Base-by-base conservation (phyloP, 1,140 invertebrate genomes). In the roundworm (Caenorhabditis elegans) region DNA sequence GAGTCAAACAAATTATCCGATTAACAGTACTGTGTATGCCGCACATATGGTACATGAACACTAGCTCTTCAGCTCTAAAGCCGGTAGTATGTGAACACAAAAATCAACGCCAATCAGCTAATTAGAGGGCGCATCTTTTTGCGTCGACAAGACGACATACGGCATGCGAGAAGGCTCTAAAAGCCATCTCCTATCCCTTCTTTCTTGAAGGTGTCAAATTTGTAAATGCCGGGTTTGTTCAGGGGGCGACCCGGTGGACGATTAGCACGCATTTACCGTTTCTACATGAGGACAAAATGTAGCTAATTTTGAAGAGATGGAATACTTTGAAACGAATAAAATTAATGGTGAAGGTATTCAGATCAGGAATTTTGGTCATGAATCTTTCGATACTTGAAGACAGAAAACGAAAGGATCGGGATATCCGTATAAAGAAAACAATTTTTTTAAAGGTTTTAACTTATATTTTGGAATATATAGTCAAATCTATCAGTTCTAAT, bases 41-140 rank as follows among this genome's bases (percentile, higher is more conserved):
- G 48, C 48, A 48, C 43, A 77, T 77, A 48, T 77, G 76, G 76
- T 53, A 11, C 48, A 19, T 77, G 13, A 24, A 24, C 11, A 48
- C 36, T 49, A 48, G 46, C 15, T 13, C 13, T 49, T 19, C 6
- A 43, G 10, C 26, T 77, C 76, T 77, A 36, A 36, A 49, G 76
- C 76, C 76, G 46, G 46, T 53, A 48, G 48, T 77, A 46, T 17
- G 36, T n/a, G 2, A 17, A 24, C 76, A 48, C 76, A 51, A 48
- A 77, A 77, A 77, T 77, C 76, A 77, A 49, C 48, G 76, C 76
- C 76, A 77, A 77, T 77, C 76, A 49, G 26, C 26, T 77, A 77
- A 77, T 77, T 77, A 77, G 48, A 49, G 48, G 76, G 76, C 76
- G 76, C 76, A 28, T 19, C 8, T 77, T 17, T 70, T 39, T 5